phyloP scores from a whole-genome alignment of 2,113 vertebrate genomes.

The Chascanopsetta lugubris region DNA sequence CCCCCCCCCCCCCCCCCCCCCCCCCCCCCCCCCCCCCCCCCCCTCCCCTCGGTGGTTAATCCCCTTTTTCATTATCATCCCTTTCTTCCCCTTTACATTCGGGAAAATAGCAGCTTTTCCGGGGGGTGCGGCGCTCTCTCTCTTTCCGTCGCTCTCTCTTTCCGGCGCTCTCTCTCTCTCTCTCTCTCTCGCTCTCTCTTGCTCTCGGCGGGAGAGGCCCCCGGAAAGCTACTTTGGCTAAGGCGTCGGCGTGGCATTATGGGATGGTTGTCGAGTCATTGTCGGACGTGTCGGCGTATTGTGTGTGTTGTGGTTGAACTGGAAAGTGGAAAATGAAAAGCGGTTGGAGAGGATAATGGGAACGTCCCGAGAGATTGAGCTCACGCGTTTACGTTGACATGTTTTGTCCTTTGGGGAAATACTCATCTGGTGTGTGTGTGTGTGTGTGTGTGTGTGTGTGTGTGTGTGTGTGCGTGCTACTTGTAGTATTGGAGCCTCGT shows the following conservation, averaged over 20 bases:
- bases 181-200: slow-evolving; percentile 26
- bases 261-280: slow-evolving; percentile 22
- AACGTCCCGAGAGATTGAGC: too few relatives aligned
- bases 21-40: slow-evolving; percentile 26
- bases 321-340: too few relatives aligned
- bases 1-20: slow-evolving; percentile 27
- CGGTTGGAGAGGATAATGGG: too few relatives aligned
- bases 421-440: too few relatives aligned
- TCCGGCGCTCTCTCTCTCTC: slow-evolving; percentile 31
- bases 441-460: too few relatives aligned
- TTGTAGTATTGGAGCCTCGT: too few relatives aligned
- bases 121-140: slow-evolving; percentile 5
- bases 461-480: too few relatives aligned
- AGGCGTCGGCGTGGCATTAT: slow-evolving; percentile 11
- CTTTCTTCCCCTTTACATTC: slow-evolving; percentile 54
- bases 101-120: slow-evolving; percentile 50
- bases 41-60: slow-evolving; percentile 48
- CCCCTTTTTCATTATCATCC: slow-evolving; percentile 60
- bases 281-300: slow-evolving; percentile 9
- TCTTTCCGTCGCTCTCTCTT: too few relatives aligned
- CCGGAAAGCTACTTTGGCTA: slow-evolving; percentile 35
- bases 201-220: slow-evolving; percentile 17
- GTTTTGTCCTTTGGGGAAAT: too few relatives aligned
- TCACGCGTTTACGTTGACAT: too few relatives aligned
- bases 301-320: too few relatives aligned